A percentile compares a stretch with the other conserved stretches of the same genome.
Evolutionary conservation across 2,113 vertebrate genomes (phyloP).

Genomic region (Alligator sinensis): DNA sequence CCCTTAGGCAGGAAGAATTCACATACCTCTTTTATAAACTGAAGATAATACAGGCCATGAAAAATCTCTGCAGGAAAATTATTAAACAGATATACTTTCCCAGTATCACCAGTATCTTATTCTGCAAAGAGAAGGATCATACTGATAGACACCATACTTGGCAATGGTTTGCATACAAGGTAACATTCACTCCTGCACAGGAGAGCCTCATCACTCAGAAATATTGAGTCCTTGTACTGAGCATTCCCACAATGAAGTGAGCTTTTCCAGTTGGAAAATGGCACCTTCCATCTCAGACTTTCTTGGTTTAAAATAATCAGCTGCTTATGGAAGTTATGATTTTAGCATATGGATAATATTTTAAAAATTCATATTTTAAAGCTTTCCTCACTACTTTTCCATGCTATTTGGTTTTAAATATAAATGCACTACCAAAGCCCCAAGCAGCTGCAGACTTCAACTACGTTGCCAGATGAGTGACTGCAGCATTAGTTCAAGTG

Average conservation of each 20-base stretch:
- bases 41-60: not conserved
- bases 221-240: not conserved
- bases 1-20: constrained; percentile 41
- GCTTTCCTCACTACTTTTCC: not conserved
- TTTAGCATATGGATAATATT: not conserved
- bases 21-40: not conserved
- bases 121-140: not conserved
- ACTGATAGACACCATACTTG: not conserved
- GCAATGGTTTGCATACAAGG: not conserved
- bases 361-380: fast-evolving
- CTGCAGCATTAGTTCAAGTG: not conserved
- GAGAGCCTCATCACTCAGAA: not conserved
- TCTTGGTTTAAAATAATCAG: constrained; percentile 7
- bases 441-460: not conserved
- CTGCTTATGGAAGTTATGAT: not conserved
- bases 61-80: not conserved
- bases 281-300: not conserved
- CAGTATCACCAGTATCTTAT: not conserved
- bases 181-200: not conserved
- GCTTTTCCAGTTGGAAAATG: not conserved
- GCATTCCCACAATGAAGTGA: not conserved
- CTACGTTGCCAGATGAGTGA: not conserved
- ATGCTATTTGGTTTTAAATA: not conserved
- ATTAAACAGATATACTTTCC: not conserved
- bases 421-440: not conserved